Evolutionary conservation across 2,797 vertebrate genomes (phyloP), one percentile per base, ranked within the genome.

Genomic region (Characodon lateralis): DNA sequence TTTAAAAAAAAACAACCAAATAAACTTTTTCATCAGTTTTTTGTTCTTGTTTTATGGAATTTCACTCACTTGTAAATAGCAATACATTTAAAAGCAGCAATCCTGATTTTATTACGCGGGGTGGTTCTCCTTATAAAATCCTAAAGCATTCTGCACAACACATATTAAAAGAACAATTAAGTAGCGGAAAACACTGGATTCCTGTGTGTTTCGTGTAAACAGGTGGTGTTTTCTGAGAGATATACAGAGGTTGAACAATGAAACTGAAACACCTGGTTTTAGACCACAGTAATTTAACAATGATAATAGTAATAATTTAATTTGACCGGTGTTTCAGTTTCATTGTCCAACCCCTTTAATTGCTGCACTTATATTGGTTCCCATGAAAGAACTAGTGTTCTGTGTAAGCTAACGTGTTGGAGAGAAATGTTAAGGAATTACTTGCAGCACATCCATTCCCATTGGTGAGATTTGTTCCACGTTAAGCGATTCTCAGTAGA

Each of bases 61-160:
- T 91, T 87, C 78, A 87, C 80, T 85, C 76, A 81, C 77, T 87
- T 89, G 90, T 94, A 94, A 93, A 94, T 74, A 72, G 86, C 87
- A 73, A 80, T 86, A 80, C 81, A 41, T 87, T 89, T 90, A 85
- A 92, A 91, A 85, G 58, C 71, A 63, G 83, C 85, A 63, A 74
- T 86, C 35, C 81, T 78, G 80, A 90, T 91, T 95, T 95, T 89
- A 95, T 95, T 93, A 93, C 90, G 88, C 81, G 91, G 94, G 95
- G 94, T 93, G 95, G 94, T 83, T 83, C 88, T 78, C 82, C 93
- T 76, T 80, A 94, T 95, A 93, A 95, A 96, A 93, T 81, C 31
- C 82, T 71, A 81, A 79, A 87, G 88, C 81, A 55, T 86, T 82
- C 80, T 88, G 85, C 88, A 88, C 83, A 90, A 84, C 91, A 89